Evolutionary conservation across 2,797 vertebrate genomes (phyloP).

Genomic region (Sebastes steindachneri): DNA sequence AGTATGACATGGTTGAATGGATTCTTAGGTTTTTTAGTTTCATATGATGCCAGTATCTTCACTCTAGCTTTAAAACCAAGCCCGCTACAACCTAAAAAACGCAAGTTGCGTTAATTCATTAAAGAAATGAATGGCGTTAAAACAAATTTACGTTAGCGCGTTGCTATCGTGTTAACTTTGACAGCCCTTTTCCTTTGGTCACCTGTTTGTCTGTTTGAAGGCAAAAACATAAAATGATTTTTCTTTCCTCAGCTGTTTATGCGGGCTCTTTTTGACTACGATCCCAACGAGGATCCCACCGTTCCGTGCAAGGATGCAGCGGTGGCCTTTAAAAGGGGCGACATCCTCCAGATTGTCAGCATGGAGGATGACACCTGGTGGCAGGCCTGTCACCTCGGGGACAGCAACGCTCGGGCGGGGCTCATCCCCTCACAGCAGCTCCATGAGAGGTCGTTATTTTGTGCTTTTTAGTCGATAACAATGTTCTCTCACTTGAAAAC

Average conservation of each 20-base stretch:
- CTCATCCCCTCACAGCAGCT: constrained; percentile 93
- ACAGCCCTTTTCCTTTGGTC: constrained; percentile 1
- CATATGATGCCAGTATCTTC: too few relatives aligned
- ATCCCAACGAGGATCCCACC: constrained; percentile 89
- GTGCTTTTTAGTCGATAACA: not conserved
- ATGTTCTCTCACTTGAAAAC: not conserved
- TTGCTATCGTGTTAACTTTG: fast-evolving
- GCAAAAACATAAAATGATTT: not conserved
- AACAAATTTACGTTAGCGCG: fast-evolving
- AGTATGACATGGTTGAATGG: too few relatives aligned
- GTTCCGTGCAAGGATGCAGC: constrained; percentile 93
- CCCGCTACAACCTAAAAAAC: too few relatives aligned
- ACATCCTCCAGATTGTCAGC: constrained; percentile 92
- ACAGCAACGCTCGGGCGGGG: constrained; percentile 84
- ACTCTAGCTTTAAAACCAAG: too few relatives aligned
- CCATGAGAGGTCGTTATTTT: constrained; percentile 88
- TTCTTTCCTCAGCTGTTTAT: constrained; percentile 88
- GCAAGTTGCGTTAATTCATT: fast-evolving
- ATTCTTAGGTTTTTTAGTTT: too few relatives aligned
- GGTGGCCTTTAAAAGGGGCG: constrained; percentile 89
- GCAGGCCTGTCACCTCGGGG: constrained; percentile 89
- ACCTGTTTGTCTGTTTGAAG: not conserved
- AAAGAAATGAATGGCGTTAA: too few relatives aligned
- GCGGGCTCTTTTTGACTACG: constrained; percentile 91
- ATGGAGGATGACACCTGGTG: constrained; percentile 94